These are phyloP conservation scores for Drosophila sulfurigaster DNA, from an alignment of 1,140 invertebrate species.

Conservation along the genomic window DNA sequence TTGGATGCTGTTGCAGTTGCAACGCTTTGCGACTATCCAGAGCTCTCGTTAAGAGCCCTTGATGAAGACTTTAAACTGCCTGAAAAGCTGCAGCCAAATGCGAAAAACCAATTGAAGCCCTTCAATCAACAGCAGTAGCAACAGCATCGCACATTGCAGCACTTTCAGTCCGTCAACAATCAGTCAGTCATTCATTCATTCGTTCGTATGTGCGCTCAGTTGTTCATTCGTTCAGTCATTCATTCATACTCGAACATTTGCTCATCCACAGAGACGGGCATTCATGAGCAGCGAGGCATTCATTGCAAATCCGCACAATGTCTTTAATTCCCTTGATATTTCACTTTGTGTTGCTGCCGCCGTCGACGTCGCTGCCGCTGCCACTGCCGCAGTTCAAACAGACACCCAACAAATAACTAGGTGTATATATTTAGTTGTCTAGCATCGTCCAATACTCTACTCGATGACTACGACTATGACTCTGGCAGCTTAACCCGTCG, in stretches of 20 bases:
- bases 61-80: constrained; percentile 28
- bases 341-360: constrained; percentile 61
- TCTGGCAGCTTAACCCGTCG: constrained; percentile 58
- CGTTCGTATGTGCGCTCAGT: constrained; percentile 26
- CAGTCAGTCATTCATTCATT: constrained; percentile 49
- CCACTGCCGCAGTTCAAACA: constrained; percentile 45
- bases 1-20: constrained; percentile 6
- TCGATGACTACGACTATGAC: background rate
- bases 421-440: constrained; percentile 80
- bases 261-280: constrained; percentile 30
- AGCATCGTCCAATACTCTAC: constrained; percentile 53
- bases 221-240: constrained; percentile 23
- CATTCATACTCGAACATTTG: constrained; percentile 48
- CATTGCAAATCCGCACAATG: constrained; percentile 67
- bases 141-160: constrained; percentile 5
- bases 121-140: constrained; percentile 31
- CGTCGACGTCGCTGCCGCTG: background rate
- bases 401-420: constrained; percentile 80
- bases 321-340: constrained; percentile 81
- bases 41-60: constrained; percentile 24
- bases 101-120: constrained; percentile 46
- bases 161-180: constrained; percentile 42
- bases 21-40: background rate
- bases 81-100: constrained; percentile 16
- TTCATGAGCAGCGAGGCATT: constrained; percentile 62